Conservation (phyloP, 1,140 invertebrate genomes). For the Globodera ellingtonae region DNA sequence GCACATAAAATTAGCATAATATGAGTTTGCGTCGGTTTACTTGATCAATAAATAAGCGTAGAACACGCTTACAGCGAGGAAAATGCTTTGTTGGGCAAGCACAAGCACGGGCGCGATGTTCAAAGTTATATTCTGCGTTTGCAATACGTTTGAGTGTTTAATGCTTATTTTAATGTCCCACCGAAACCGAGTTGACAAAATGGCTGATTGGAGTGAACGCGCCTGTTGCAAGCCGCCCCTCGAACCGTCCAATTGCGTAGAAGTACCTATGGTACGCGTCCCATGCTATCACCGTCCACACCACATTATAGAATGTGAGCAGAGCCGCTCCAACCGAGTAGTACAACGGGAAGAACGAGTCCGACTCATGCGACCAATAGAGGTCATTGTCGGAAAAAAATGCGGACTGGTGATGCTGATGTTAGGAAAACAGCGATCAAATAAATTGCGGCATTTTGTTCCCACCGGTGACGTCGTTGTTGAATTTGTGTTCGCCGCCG, state of each 20-base stretch:
- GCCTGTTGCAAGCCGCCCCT: not conserved
- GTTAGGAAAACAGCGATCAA: not conserved
- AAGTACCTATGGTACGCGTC: constrained; percentile 47
- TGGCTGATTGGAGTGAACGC: not conserved
- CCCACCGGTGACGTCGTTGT: not conserved
- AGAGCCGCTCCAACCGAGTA: constrained; percentile 46
- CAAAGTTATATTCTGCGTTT: not conserved
- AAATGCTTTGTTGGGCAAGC: too few species aligned
- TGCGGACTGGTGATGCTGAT: not conserved
- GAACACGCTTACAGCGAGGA: too few species aligned
- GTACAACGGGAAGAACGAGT: constrained; percentile 43
- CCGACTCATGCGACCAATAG: constrained; percentile 11
- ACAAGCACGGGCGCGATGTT: not conserved
- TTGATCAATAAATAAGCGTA: not conserved
- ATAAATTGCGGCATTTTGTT: constrained; percentile 6
- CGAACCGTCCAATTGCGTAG: constrained; percentile 13
- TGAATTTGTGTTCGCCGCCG: constrained; percentile 5
- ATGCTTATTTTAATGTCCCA: not conserved
- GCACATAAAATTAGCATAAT: too few species aligned
- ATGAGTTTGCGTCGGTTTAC: not conserved
- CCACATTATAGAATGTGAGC: constrained; percentile 40
- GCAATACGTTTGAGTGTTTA: too few species aligned
- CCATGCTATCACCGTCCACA: constrained; percentile 50
- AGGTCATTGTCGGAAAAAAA: not conserved
- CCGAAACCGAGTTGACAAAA: not conserved